Conservation (phyloP, 23 tunicate species). For the Ascidia mentula region DNA sequence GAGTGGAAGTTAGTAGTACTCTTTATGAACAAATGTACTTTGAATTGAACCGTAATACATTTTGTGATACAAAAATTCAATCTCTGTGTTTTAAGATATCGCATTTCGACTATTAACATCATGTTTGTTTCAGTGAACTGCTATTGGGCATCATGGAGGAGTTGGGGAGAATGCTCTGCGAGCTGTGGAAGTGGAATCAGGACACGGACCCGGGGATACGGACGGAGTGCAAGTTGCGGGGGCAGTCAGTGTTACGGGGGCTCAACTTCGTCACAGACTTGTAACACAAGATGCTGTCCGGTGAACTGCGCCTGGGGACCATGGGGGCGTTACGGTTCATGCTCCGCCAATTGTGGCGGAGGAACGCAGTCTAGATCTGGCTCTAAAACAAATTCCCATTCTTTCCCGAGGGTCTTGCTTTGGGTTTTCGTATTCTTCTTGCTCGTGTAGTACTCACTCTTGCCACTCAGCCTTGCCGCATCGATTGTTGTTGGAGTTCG, state of each 20-base stretch:
- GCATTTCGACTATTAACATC: too few species aligned
- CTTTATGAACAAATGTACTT: too few species aligned
- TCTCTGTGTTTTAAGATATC: too few species aligned
- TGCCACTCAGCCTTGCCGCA: slow-evolving; percentile 28
- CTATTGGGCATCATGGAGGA: too few species aligned
- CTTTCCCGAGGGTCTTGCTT: slow-evolving; percentile 34
- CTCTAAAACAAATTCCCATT: background rate
- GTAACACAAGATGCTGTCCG: slow-evolving; percentile 44
- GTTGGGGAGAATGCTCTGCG: slow-evolving; percentile 29
- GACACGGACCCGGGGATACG: slow-evolving; percentile 16
- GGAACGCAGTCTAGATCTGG: slow-evolving; percentile 33
- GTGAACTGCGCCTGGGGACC: slow-evolving; percentile 45
- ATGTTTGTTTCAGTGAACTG: too few species aligned
- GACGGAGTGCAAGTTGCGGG: slow-evolving; percentile 20
- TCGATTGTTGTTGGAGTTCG: slow-evolving; percentile 21
- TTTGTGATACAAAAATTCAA: too few species aligned
- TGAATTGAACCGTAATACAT: too few species aligned
- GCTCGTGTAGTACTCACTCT: slow-evolving; percentile 22
- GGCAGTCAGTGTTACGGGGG: slow-evolving; percentile 19
- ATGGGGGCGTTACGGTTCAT: slow-evolving; percentile 32
- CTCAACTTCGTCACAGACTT: slow-evolving; percentile 6
- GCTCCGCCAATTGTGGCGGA: slow-evolving; percentile 29
- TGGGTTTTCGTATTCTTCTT: slow-evolving; percentile 8
- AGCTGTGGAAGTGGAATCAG: slow-evolving; percentile 46
- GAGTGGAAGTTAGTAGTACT: too few species aligned